Conservation (phyloP, 2,113 vertebrate species). For the Phaethon lepturus region DNA sequence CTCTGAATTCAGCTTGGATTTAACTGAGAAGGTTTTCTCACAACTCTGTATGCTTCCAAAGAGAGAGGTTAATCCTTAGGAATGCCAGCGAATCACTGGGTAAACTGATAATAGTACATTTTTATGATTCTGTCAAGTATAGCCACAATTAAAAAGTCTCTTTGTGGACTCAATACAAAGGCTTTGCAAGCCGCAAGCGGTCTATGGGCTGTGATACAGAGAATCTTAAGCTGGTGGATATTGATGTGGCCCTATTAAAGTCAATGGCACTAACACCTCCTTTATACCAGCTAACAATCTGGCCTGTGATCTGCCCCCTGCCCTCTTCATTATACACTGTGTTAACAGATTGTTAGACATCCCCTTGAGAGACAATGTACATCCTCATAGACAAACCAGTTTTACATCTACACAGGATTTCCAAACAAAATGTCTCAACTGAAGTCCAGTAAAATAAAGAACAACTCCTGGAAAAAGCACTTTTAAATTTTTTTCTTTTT, state of each 20-base stretch:
- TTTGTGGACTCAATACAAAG: constrained; percentile 53
- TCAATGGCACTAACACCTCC: constrained; percentile 59
- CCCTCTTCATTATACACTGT: constrained; percentile 39
- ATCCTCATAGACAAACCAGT: background rate
- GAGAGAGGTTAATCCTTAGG: constrained; percentile 57
- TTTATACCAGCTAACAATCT: constrained; percentile 61
- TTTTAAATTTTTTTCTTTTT: background rate
- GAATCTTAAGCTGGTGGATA: constrained; percentile 55
- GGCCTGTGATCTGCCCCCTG: constrained; percentile 61
- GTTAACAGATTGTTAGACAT: constrained; percentile 54
- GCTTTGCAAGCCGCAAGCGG: background rate
- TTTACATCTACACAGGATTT: background rate
- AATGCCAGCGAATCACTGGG: constrained; percentile 47
- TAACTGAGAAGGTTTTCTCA: constrained; percentile 37
- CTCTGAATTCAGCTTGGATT: constrained; percentile 46
- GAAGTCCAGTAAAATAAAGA: background rate
- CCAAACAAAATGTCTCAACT: background rate
- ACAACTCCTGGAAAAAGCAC: background rate
- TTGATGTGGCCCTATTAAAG: constrained; percentile 61
- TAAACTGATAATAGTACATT: constrained; percentile 65
- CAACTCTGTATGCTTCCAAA: constrained; percentile 22
- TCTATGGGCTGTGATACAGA: constrained; percentile 30
- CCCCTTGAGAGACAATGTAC: constrained; percentile 33
- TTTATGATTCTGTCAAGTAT: constrained; percentile 65
- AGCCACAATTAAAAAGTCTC: constrained; percentile 57